Conservation (phyloP, 2,888 invertebrate genomes). For the Scaptodrosophila latifasciaeformis region DNA sequence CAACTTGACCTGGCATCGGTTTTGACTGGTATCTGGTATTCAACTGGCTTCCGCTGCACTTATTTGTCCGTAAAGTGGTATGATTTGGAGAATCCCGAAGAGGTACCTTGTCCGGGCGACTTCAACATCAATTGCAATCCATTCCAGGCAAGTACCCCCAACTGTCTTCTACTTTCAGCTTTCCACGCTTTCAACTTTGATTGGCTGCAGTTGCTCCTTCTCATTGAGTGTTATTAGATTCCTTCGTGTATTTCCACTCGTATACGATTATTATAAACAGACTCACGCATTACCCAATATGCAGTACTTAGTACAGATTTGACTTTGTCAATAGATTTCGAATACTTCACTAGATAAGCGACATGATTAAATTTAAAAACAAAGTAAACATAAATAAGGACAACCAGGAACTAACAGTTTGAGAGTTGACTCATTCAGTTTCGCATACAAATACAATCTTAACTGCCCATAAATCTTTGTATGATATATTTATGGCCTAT, state of each 20-base stretch:
- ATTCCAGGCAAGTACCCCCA: slow-evolving; percentile 76
- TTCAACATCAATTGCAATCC: slow-evolving; percentile 81
- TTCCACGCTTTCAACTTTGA: slow-evolving; percentile 60
- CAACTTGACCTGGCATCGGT: slow-evolving; percentile 12
- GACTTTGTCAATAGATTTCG: too few relatives aligned
- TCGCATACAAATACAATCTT: too few relatives aligned
- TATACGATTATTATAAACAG: slow-evolving; percentile 70
- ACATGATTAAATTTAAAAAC: too few relatives aligned
- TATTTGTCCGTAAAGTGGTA: slow-evolving; percentile 80
- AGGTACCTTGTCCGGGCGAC: slow-evolving; percentile 80
- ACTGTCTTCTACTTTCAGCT: slow-evolving; percentile 44
- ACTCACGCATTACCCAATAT: too few relatives aligned
- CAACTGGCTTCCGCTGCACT: slow-evolving; percentile 48
- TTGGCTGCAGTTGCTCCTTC: slow-evolving; percentile 39
- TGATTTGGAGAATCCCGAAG: slow-evolving; percentile 89
- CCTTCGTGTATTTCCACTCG: slow-evolving; percentile 65
- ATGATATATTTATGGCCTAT: too few relatives aligned
- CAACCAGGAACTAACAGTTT: too few relatives aligned
- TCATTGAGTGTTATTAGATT: slow-evolving; percentile 69
- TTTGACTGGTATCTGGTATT: slow-evolving; percentile 63
- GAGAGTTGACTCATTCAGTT: too few relatives aligned
- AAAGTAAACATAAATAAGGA: too few relatives aligned
- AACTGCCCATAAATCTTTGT: too few relatives aligned
- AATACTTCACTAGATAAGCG: too few relatives aligned
- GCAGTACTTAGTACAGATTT: too few relatives aligned